phyloP scores from a whole-genome alignment of 2,888 invertebrate species.

The Eupithecia subfuscata region DNA sequence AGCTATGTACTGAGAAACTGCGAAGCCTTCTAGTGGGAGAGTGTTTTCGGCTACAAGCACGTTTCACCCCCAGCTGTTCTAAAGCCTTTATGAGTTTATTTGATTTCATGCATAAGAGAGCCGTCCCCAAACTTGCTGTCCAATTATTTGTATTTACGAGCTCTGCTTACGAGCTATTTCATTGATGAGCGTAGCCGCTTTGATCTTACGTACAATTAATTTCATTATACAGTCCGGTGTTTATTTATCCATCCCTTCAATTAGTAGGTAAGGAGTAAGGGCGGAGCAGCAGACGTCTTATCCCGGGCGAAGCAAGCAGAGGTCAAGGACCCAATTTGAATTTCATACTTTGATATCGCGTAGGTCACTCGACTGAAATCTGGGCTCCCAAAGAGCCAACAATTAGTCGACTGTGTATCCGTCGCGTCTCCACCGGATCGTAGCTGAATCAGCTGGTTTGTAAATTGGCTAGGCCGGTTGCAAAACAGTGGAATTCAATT shows the following conservation, averaged over 20 bases:
- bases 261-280: constrained; percentile 24
- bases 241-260: constrained; percentile 31
- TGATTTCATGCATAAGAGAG: not conserved
- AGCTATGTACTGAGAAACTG: not conserved
- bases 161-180: not conserved
- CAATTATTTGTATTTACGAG: not conserved
- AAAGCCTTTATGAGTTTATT: not conserved
- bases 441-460: too few species aligned
- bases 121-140: not conserved
- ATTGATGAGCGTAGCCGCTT: not conserved
- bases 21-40: not conserved
- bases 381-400: constrained; percentile 15
- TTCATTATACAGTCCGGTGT: constrained; percentile 22
- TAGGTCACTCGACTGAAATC: constrained; percentile 28
- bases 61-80: not conserved
- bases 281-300: constrained; percentile 28
- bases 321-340: constrained; percentile 33
- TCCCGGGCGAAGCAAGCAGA: constrained; percentile 24
- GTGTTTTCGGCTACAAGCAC: not conserved
- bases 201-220: not conserved
- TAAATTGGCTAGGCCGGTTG: too few species aligned
- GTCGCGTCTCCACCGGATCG: too few species aligned
- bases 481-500: too few species aligned
- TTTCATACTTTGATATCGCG: constrained; percentile 33
- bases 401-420: not conserved